Conservation (phyloP, 53 echinoderm and acorn worm genomes). For the Arbacia lixula region DNA sequence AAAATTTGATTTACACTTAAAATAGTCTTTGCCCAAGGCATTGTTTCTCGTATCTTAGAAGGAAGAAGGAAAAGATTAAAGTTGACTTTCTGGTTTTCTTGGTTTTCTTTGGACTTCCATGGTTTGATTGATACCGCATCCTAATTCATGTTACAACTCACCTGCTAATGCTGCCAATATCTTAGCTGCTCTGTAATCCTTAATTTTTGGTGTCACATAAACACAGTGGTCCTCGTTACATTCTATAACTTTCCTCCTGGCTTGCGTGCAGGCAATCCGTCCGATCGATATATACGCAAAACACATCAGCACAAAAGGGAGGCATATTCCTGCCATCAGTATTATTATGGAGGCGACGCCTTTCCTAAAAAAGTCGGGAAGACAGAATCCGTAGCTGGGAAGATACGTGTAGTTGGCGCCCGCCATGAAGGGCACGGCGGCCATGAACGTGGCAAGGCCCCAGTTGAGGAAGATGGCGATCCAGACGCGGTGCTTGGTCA, state of each 20-base stretch:
- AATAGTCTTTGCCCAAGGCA: too few relatives aligned
- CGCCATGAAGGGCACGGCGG: conserved; percentile 68
- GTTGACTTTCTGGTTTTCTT: too few relatives aligned
- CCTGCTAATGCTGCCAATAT: conserved; percentile 87
- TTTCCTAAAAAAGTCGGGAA: conserved; percentile 59
- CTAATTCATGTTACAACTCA: too few relatives aligned
- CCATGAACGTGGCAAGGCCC: conserved; percentile 60
- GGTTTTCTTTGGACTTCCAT: too few relatives aligned
- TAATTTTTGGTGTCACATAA: conserved; percentile 88
- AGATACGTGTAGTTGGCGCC: conserved; percentile 61
- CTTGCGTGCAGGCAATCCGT: conserved; percentile 82
- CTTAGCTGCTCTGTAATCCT: conserved; percentile 91
- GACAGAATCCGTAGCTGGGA: conserved; percentile 72
- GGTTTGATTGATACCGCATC: too few relatives aligned
- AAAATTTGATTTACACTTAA: too few relatives aligned
- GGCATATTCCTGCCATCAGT: conserved; percentile 68
- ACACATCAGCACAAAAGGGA: conserved; percentile 84
- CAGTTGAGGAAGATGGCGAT: conserved; percentile 62
- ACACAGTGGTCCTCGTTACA: conserved; percentile 95
- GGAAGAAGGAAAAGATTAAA: too few relatives aligned
- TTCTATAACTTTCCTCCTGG: conserved; percentile 79
- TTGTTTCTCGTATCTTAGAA: too few relatives aligned
- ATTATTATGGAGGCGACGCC: conserved; percentile 65
- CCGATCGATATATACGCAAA: conserved; percentile 83
- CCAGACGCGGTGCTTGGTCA: conserved; percentile 63